Percentiles rank a stretch among this genome's conserved stretches.
These are phyloP conservation scores for Zelostemma sp. DNA, from an alignment of 1,140 invertebrate genomes.

Conservation along the genomic window DNA sequence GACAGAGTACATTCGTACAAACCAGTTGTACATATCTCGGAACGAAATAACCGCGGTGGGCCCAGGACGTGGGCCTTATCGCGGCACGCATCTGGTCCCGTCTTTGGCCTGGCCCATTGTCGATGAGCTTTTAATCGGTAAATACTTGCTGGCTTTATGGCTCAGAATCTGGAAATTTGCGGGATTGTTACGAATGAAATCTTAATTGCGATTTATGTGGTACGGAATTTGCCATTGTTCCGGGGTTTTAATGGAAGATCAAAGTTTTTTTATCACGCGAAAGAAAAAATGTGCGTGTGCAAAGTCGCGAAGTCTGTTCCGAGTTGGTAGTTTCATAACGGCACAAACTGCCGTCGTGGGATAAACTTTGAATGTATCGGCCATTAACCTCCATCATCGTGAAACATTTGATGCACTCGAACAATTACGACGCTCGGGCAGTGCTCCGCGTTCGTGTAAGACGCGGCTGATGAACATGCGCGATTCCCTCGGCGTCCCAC, in stretches of 20 bases:
- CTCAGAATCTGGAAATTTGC: too few species aligned
- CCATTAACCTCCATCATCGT: not conserved
- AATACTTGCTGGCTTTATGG: not conserved
- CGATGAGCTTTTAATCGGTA: not conserved
- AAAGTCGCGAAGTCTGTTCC: not conserved
- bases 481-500: not conserved
- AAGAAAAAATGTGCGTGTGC: too few species aligned
- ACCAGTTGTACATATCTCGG: conserved; percentile 4
- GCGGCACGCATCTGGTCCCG: not conserved
- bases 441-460: not conserved
- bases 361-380: not conserved
- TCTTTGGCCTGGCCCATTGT: not conserved
- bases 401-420: not conserved
- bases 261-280: too few species aligned
- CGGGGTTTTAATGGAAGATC: too few species aligned
- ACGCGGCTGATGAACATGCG: not conserved
- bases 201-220: not conserved
- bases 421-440: not conserved
- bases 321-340: not conserved
- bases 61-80: not conserved
- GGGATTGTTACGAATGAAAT: not conserved
- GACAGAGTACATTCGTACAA: conserved; percentile 1
- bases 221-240: not conserved
- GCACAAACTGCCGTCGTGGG: not conserved
- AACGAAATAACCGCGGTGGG: not conserved